A percentile compares a stretch with the other conserved stretches of the same genome.
Evolutionary conservation across 2,797 vertebrate genomes (phyloP).

Genomic region (Tympanoctomys barrerae): DNA sequence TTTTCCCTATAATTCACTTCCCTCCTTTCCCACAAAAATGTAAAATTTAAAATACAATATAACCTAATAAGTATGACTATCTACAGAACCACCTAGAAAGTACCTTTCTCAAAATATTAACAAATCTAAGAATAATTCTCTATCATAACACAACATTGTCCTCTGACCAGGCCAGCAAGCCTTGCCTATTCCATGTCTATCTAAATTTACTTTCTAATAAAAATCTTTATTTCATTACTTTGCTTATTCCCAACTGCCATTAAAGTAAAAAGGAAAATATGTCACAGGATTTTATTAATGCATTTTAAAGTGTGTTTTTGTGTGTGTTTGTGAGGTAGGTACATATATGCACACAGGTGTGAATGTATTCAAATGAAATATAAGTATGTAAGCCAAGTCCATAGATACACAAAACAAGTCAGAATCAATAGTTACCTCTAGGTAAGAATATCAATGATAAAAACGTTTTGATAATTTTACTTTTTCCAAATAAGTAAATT

Average conservation of each 20-base stretch:
- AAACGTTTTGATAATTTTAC: background rate
- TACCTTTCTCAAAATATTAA: background rate
- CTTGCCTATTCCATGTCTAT: background rate
- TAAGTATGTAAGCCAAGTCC: background rate
- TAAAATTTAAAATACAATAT: background rate
- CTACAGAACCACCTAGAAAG: background rate
- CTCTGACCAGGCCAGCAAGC: background rate
- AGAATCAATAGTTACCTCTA: background rate
- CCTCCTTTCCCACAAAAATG: constrained; percentile 4
- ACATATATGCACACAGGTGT: background rate
- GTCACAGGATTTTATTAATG: background rate
- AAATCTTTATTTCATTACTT: background rate
- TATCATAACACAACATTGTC: background rate
- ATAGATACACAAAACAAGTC: background rate
- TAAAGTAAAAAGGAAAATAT: background rate
- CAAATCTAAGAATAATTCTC: background rate
- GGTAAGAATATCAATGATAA: background rate
- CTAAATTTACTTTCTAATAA: background rate
- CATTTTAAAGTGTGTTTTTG: background rate
- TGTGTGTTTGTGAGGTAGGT: background rate
- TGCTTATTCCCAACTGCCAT: background rate
- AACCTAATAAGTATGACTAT: background rate
- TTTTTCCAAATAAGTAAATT: background rate
- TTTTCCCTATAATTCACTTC: background rate
- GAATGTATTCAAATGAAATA: background rate